phyloP scores from a whole-genome alignment of 2,113 vertebrate genomes.

The Pygathrix nemaeus region DNA sequence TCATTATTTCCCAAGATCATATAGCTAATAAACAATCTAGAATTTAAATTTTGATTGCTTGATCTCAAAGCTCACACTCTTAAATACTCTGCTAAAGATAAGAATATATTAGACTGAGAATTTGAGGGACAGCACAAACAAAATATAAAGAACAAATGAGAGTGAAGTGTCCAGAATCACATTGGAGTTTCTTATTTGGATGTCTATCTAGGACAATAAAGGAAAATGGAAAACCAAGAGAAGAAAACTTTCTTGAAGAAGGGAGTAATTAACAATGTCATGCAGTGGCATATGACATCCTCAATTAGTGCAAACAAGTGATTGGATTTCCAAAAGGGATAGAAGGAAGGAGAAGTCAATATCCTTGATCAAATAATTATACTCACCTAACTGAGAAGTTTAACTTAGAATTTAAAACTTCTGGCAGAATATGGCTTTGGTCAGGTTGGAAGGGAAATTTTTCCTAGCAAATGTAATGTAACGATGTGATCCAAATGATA shows the following conservation, averaged over 20 bases:
- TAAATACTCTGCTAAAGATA: background rate
- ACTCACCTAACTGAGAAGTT: background rate
- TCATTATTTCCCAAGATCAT: background rate
- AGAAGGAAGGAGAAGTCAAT: background rate
- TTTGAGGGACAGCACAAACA: background rate
- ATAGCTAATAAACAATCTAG: background rate
- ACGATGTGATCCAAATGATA: background rate
- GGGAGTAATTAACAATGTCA: background rate
- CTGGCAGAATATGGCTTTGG: background rate
- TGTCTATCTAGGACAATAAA: background rate
- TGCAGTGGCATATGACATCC: background rate
- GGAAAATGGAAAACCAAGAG: background rate
- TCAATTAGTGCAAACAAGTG: background rate
- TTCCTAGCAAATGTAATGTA: background rate
- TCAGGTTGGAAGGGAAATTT: background rate
- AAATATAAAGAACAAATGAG: background rate
- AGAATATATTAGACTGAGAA: background rate
- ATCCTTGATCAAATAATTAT: background rate
- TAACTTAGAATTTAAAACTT: background rate
- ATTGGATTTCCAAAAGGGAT: background rate
- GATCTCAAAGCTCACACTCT: background rate
- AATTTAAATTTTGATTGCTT: slow-evolving; percentile 26
- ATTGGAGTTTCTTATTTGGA: background rate
- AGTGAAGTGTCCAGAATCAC: background rate
- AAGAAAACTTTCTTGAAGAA: background rate